Base-by-base conservation (phyloP, 2,888 invertebrate species). In the Limnephilus auricula region DNA sequence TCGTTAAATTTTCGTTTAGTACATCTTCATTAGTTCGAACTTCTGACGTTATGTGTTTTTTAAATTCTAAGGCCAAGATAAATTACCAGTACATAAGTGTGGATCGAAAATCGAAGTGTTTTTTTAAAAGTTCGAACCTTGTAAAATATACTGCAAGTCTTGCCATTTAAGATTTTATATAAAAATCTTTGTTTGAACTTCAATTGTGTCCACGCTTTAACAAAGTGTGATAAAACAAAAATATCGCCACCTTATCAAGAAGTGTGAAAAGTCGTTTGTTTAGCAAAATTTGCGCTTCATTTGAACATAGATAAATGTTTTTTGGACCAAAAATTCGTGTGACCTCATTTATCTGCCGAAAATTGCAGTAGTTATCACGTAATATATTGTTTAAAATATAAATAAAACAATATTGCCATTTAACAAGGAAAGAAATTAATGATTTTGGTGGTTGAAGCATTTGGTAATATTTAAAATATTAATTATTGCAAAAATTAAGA, bases 271-370 rank as follows among this genome's bases (percentile, higher is more conserved):
- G 65, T 86, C 86, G 31, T 50, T 45, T 86, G 86, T 32, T 86
- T 30, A 30, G 40, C 85, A 45, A 40, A 45, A 45, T 85, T 37
- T n/a, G 2, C 30, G 25, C 45, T 40, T 40, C 37, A 45, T n/a
- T 40, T 50, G 30, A 50, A 30, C 15, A 30, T 32, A 6, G 65
- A 86, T 86, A 86, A 50, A 13, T 40, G 45, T 85, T 30, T 18
- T 31, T 13, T 40, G 50, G 83, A 83, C 37, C 34, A 32, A 34
- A 32, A 25, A 83, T 37, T 83, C 12, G 32, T 86, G 86, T 86
- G 65, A 86, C 86, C 86, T 86, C 50, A 86, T 65, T 86, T 82
- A 34, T 82, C 34, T 32, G 32, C 32, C 80, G 32, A 65, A 65
- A 65, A 65, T 65, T 65, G 25, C 65, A 65, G 25, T 65, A 65